These are phyloP conservation scores for Drosophila mauritiana DNA, from an alignment of 1,140 invertebrate genomes.

Conservation along the genomic window DNA sequence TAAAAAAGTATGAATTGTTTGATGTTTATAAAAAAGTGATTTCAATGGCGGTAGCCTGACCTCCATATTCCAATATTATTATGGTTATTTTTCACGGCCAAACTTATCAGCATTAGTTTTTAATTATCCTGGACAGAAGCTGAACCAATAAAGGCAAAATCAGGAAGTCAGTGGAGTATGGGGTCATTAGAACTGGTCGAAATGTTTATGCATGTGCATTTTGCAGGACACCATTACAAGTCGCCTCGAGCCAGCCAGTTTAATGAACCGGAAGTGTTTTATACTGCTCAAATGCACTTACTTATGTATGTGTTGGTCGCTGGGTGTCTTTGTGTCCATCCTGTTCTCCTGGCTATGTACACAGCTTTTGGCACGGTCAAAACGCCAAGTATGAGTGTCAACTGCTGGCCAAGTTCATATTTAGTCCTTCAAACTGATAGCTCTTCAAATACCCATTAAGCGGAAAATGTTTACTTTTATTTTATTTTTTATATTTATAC, in stretches of 20 bases:
- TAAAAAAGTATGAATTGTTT: too few species aligned
- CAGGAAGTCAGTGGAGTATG: slow-evolving; percentile 9
- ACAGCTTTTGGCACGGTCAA: slow-evolving; percentile 54
- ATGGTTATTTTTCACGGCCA: background rate
- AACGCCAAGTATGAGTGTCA: slow-evolving; percentile 55
- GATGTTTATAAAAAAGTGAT: too few species aligned
- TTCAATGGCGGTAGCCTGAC: too few species aligned
- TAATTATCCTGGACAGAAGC: background rate
- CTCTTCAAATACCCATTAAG: background rate
- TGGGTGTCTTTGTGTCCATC: background rate
- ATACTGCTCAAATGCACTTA: slow-evolving; percentile 65
- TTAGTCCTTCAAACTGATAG: background rate
- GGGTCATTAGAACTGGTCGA: slow-evolving; percentile 16
- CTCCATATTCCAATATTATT: background rate
- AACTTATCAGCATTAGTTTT: background rate
- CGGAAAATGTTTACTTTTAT: background rate
- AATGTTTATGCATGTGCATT: slow-evolving; percentile 33
- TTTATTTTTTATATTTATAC: too few species aligned
- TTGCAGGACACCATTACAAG: slow-evolving; percentile 9
- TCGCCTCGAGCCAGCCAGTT: slow-evolving; percentile 42
- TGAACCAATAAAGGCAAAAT: background rate
- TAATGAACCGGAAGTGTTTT: slow-evolving; percentile 78
- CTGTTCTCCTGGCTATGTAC: slow-evolving; percentile 18
- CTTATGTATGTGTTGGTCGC: slow-evolving; percentile 40
- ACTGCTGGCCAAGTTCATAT: slow-evolving; percentile 24